Evolutionary conservation across 2,113 vertebrate species (phyloP).

Genomic region (Toxostoma redivivum): DNA sequence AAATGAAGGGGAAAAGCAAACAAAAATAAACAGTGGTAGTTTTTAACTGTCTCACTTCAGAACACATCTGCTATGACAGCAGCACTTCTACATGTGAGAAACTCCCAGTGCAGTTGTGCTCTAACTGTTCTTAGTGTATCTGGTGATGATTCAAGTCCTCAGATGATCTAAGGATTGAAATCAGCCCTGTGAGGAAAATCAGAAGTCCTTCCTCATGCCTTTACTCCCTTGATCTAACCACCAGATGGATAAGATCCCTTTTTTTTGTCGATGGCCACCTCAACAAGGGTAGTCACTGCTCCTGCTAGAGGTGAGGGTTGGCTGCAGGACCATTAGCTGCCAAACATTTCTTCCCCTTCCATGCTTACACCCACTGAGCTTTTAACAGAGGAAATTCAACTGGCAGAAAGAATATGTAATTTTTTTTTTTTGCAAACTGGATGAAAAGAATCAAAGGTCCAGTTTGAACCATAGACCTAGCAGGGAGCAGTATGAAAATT

Average conservation of each 20-base stretch:
- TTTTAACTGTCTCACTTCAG: not conserved
- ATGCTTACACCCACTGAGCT: not conserved
- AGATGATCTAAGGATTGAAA: not conserved
- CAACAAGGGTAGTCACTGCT: not conserved
- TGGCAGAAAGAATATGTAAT: not conserved
- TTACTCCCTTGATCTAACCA: not conserved
- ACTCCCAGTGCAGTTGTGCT: not conserved
- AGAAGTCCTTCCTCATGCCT: not conserved
- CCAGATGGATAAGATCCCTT: not conserved
- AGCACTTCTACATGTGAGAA: not conserved
- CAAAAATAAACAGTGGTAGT: not conserved
- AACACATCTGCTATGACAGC: not conserved
- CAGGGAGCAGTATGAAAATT: not conserved
- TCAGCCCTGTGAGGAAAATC: not conserved
- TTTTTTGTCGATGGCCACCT: not conserved
- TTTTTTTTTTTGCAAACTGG: not conserved
- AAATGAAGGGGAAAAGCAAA: not conserved
- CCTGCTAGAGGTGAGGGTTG: not conserved
- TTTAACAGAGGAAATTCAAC: not conserved
- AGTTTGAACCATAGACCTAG: not conserved
- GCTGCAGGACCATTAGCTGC: not conserved
- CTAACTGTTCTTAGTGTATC: not conserved
- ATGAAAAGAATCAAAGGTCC: not conserved
- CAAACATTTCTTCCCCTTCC: not conserved
- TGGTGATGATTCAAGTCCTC: not conserved